Evolutionary conservation across 2,797 vertebrate species (phyloP), one percentile per base, ranked within the genome.

Genomic region (Pseudochaenichthys georgianus): DNA sequence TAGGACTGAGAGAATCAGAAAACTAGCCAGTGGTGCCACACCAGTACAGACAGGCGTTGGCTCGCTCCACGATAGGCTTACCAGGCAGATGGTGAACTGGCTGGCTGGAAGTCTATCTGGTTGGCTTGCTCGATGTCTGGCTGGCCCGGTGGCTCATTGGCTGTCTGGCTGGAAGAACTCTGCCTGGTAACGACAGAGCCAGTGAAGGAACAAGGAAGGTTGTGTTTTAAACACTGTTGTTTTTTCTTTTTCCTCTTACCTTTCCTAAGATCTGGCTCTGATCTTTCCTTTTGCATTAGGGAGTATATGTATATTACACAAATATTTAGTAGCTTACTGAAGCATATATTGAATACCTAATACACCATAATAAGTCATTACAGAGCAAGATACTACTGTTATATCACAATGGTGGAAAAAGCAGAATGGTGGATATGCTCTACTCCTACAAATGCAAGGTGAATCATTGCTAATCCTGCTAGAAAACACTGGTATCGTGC

Each of bases 131-230:
- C 67, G 57, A 52, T 75, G 73, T 47, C 78, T 80, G 76, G 71
- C 67, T 68, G 72, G 60, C 70, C 70, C 48, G 68, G 53, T 70
- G 61, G 75, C 72, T 83, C 74, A 85, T 83, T 84, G 82, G 85
- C 55, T 88, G 85, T 78, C 84, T 82, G 75, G 68, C 46, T 64
- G 47, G 64, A 65, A 59, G 73, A 85, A 90, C 74, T 87, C 87
- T 88, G 82, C 88, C 87, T 78, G 75, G 85, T 88, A 86, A 89
- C 86, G 62, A 78, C 64, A 0, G 31, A 81, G 80, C 80, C 72
- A 75, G 80, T 77, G 54, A 74, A 79, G 53, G 60, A 84, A 76
- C 70, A 77, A 59, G 73, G 63, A 68, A 71, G 64, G 54, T 65
- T 19, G 67, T 70, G 73, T 80, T 77, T 77, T 73, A 13, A 57